Base-by-base conservation (phyloP, 35 echinoderm and acorn worm genomes). In the Ophioderma brevispina region DNA sequence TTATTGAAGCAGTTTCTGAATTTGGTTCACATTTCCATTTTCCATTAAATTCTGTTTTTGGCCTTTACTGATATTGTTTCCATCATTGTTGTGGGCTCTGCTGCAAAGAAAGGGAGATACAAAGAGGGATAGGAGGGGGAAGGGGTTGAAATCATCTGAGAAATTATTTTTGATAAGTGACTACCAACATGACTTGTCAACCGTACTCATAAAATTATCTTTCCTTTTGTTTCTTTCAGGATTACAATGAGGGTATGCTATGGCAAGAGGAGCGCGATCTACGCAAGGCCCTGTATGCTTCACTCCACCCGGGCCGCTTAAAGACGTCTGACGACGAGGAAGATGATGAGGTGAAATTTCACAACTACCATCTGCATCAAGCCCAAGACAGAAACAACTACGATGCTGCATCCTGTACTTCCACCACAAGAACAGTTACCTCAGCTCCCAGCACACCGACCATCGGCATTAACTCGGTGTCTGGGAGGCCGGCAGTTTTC, bases 211-310 rank as follows among this genome's bases (percentile, higher is more conserved):
- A n/a, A n/a, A n/a, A n/a, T n/a, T n/a, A n/a, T n/a, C n/a, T 82
- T 35, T 90, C 36, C 33, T 83, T 52, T 84, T 86, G 0, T 21
- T 50, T 79, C 36, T 84, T 81, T 14, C n/a, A 96, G 94, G 94
- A 96, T 43, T 90, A 43, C 39, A 93, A 96, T 81, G 94, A 96
- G 63, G 94, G 94, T 36, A 77, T 96, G 43, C 87, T 93, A 42
- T 96, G 94, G 94, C 90, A 96, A 50, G 94, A 96, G 80, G 94
- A 96, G 76, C 75, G 91, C 32, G 94, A 92, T 38, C 90, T 96
- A 13, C 80, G 87, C 78, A 84, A 78, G 80, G 94, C 94, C 39
- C 82, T 96, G 37, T 93, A 96, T 79, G 91, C 90, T 35, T 96
- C 94, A 34, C 87, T 96, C 33, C 90, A 85, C 25, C 83, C 83